Evolutionary conservation across 2,797 vertebrate species (phyloP), one percentile per base, ranked within the genome.

Genomic region (Xerus rutilus): DNA sequence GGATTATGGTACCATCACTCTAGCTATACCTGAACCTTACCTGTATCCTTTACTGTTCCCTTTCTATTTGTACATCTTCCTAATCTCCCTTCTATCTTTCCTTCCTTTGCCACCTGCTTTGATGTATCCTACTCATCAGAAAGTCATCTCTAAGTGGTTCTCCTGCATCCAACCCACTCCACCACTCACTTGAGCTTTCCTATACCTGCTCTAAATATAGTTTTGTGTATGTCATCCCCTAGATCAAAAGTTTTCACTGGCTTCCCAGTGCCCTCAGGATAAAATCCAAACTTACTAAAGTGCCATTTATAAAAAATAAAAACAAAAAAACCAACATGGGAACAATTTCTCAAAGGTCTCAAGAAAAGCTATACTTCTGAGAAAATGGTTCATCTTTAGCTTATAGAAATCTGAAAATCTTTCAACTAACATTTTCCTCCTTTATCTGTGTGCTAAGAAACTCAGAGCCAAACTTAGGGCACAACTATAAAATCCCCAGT

Each of bases 251-350:
- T 57, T 78, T 92, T 87, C 7, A 49, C 57, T 85, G 73, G 17
- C 73, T 92, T 96, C 73, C 62, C 57, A 82, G 57, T 79, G 62
- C 69, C 69, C 70, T 70, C 35, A 20, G 64, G 73, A 94, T 92
- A 97, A 93, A 97, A 92, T 92, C 49, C 74, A 96, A 97, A 88
- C 45, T 96, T 69, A 95, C n/a, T 13, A 73, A 95, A 74, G 45
- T 89, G 78, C 43, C 43, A 89, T 95, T 96, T 65, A 91, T 77
- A 91, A 89, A 96, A 88, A 72, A 15, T 14, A 52, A 3, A 52
- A 52, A 52, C 12, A 54, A 54, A 54, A 52, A 52, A 52, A 52
- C 3, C 13, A 11, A 15, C 13, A 86, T 49, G 49, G 78, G 57
- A 95, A 7, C 49, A 93, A 90, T 95, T 95, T 85, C 23, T 95